phyloP scores from a whole-genome alignment of 2,113 vertebrate genomes.

The human region GRCh38 chr4:126142501-126143000 shows the following conservation, averaged over 20 bases:
- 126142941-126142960: not conserved
- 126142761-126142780: not conserved
- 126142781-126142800: not conserved
- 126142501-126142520: conserved; percentile 32
- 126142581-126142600: conserved; percentile 75
- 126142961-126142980: not conserved
- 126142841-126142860: not conserved
- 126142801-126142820: not conserved
- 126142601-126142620: conserved; percentile 67
- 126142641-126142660: conserved; percentile 72
- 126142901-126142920: not conserved
- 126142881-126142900: not conserved
- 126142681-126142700: not conserved
- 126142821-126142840: not conserved
- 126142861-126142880: not conserved
- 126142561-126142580: conserved; percentile 73
- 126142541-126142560: conserved; percentile 65
- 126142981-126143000: no score
- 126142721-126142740: conserved; percentile 38
- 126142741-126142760: not conserved
- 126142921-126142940: not conserved
- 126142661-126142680: conserved; percentile 66
- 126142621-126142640: conserved; percentile 70
- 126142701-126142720: not conserved
- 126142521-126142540: conserved; percentile 71